phyloP scores from a whole-genome alignment of 2,888 invertebrate genomes.

The Pristionchus maxplancki region DNA sequence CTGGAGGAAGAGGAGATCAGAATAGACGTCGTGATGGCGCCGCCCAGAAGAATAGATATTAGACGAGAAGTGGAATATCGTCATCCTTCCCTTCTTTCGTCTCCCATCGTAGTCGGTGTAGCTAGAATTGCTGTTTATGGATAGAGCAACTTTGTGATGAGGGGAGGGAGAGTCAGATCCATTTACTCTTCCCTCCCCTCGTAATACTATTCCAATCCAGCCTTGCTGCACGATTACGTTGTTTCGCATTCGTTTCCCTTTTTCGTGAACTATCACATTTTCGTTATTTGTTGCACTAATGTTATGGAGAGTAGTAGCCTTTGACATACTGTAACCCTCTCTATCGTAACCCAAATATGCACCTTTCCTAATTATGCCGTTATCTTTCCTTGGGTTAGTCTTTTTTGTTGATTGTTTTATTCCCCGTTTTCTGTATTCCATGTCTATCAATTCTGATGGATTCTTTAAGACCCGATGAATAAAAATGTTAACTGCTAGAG shows the following conservation, averaged over 20 bases:
- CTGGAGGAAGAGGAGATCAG: conserved; percentile 34
- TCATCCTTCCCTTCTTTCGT: background rate
- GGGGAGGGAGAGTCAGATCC: conserved; percentile 24
- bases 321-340: background rate
- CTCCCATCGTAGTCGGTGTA: background rate
- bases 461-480: conserved; percentile 40
- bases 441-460: conserved; percentile 25
- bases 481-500: conserved; percentile 6
- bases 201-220: conserved; percentile 8
- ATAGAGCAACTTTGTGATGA: conserved; percentile 21
- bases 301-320: background rate
- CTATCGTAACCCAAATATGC: background rate
- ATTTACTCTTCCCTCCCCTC: conserved; percentile 30
- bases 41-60: conserved; percentile 20
- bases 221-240: background rate
- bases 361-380: background rate
- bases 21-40: conserved; percentile 42
- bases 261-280: background rate
- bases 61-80: background rate
- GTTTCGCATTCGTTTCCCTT: background rate
- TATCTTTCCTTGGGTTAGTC: conserved; percentile 14
- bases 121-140: conserved; percentile 15
- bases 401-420: conserved; percentile 24
- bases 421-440: too few relatives aligned
- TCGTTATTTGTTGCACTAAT: conserved; percentile 48